Evolutionary conservation across 92 coral and sea anemone genomes (phyloP).

Genomic region (Parazoanthus swiftii): DNA sequence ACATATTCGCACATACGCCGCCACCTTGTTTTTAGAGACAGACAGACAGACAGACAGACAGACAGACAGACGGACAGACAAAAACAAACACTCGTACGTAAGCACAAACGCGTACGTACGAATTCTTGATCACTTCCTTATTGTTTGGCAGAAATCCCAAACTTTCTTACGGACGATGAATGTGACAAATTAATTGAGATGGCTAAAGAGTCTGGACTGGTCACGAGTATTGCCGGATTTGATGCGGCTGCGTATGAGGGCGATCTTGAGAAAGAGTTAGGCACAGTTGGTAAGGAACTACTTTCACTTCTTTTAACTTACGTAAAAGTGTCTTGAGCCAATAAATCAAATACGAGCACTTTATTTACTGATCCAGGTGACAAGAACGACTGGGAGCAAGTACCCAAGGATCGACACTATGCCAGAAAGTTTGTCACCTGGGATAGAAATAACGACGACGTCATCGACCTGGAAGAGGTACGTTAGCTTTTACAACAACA

Average conservation of each 20-base stretch:
- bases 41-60: too few relatives aligned
- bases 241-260: constrained; percentile 81
- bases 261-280: constrained; percentile 78
- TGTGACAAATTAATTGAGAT: constrained; percentile 81
- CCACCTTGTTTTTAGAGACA: too few relatives aligned
- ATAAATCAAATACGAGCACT: neutral
- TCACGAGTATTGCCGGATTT: constrained; percentile 90
- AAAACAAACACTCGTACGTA: neutral
- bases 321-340: too few relatives aligned
- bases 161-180: constrained; percentile 80
- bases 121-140: neutral
- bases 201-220: constrained; percentile 80
- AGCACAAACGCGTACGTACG: too few relatives aligned
- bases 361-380: constrained; percentile 19
- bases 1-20: too few relatives aligned
- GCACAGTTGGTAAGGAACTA: constrained; percentile 68
- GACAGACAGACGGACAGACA: too few relatives aligned
- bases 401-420: constrained; percentile 70
- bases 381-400: constrained; percentile 27
- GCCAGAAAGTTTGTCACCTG: constrained; percentile 76
- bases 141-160: constrained; percentile 75
- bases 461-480: constrained; percentile 85
- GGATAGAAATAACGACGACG: constrained; percentile 79
- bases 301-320: neutral
- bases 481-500: neutral